phyloP scores from a whole-genome alignment of 2,113 vertebrate genomes.

The Antennarius striatus region DNA sequence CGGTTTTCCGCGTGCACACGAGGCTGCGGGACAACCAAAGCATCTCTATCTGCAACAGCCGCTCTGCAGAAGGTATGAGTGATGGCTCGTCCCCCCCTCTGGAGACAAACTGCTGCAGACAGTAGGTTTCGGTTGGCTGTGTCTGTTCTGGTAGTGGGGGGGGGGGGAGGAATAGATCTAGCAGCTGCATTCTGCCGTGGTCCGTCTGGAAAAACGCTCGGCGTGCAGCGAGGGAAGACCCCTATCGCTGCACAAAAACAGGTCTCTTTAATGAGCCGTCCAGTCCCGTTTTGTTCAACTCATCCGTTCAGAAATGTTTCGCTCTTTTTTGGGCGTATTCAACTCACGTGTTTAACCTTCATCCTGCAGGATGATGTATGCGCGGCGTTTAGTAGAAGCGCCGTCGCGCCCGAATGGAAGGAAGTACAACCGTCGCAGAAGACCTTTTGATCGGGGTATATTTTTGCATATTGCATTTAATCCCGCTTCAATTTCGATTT shows the following conservation, averaged over 20 bases:
- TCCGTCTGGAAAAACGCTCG: slow-evolving; percentile 66
- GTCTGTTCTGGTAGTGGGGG: slow-evolving; percentile 14
- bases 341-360: slow-evolving; percentile 9
- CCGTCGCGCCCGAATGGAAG: too few species aligned
- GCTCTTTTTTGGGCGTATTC: background rate
- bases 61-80: slow-evolving; percentile 8
- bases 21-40: background rate
- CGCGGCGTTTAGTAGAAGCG: background rate
- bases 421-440: too few species aligned
- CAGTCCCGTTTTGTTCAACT: background rate
- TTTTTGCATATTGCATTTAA: too few species aligned
- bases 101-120: slow-evolving; percentile 30
- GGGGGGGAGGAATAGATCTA: slow-evolving; percentile 60
- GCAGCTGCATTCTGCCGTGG: slow-evolving; percentile 55
- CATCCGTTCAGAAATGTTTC: background rate
- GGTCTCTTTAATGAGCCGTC: slow-evolving; percentile 7
- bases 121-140: slow-evolving; percentile 41
- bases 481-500: too few species aligned
- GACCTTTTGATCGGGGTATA: too few species aligned
- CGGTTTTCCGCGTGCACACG: too few species aligned
- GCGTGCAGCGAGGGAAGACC: slow-evolving; percentile 26
- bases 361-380: slow-evolving; percentile 1
- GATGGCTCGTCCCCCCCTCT: slow-evolving; percentile 9
- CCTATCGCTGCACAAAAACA: slow-evolving; percentile 14
- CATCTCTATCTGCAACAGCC: slow-evolving; percentile 13